A percentile compares a stretch with the other conserved stretches of the same genome.
Conservation (phyloP, 2,888 invertebrate species). For the Troides aeacus region DNA sequence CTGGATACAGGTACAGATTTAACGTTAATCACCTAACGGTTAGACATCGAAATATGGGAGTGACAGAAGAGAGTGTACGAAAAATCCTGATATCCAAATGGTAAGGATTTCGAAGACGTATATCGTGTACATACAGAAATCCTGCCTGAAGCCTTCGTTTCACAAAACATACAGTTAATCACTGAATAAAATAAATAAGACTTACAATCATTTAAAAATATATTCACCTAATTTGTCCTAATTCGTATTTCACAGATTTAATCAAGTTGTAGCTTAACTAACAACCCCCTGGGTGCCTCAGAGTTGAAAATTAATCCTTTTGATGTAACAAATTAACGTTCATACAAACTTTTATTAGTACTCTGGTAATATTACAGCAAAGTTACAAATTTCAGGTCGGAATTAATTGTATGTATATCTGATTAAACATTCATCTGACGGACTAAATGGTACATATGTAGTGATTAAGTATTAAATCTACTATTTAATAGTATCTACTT, state of each 20-base stretch:
- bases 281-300: not conserved
- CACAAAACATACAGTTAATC: too few relatives aligned
- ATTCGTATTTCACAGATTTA: not conserved
- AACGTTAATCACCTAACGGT: not conserved
- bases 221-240: not conserved
- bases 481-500: not conserved
- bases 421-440: not conserved
- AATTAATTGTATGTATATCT: not conserved
- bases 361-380: not conserved
- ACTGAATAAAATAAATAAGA: too few relatives aligned
- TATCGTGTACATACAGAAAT: too few relatives aligned
- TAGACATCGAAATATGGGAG: too few relatives aligned
- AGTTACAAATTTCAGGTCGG: not conserved
- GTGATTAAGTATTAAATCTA: not conserved
- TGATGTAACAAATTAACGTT: not conserved
- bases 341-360: not conserved
- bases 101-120: too few relatives aligned
- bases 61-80: too few relatives aligned
- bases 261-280: not conserved
- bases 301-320: not conserved
- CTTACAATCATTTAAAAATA: not conserved
- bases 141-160: too few relatives aligned
- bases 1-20: slow-evolving; percentile 70
- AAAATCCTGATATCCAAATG: too few relatives aligned
- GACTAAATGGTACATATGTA: not conserved